Evolutionary conservation across 2,797 vertebrate genomes (phyloP).

Genomic region (Rousettus madagascariensis): DNA sequence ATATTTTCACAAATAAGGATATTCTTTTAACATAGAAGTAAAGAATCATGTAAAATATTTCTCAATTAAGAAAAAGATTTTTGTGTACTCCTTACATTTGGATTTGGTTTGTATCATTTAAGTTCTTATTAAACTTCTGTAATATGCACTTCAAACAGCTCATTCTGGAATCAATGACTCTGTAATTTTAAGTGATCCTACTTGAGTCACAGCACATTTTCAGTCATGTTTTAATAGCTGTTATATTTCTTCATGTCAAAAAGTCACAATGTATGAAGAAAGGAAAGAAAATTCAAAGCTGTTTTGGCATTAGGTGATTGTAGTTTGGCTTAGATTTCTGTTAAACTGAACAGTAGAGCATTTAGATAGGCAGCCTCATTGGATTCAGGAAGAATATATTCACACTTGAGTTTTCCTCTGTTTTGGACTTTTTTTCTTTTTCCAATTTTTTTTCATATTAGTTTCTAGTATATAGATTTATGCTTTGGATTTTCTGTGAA

Average conservation of each 20-base stretch:
- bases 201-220: conserved; percentile 6
- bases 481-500: neutral
- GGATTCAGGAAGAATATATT: neutral
- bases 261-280: conserved; percentile 34
- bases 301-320: conserved; percentile 26
- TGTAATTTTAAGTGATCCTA: neutral
- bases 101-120: neutral
- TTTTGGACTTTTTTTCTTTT: neutral
- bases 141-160: neutral
- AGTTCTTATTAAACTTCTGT: neutral
- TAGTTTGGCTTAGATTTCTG: neutral
- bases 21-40: neutral
- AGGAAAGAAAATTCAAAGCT: conserved; percentile 46
- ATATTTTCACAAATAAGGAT: neutral
- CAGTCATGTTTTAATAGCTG: conserved; percentile 26
- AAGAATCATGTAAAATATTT: conserved; percentile 1
- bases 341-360: neutral
- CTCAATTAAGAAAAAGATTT: conserved; percentile 26
- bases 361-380: neutral
- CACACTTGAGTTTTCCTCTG: neutral
- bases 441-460: no score
- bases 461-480: no score
- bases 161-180: conserved; percentile 10
- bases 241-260: conserved; percentile 35
- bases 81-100: neutral